These are phyloP conservation scores for Haplochromis vanheusdeni DNA, from an alignment of 2,113 vertebrate species.

Conservation along the genomic window DNA sequence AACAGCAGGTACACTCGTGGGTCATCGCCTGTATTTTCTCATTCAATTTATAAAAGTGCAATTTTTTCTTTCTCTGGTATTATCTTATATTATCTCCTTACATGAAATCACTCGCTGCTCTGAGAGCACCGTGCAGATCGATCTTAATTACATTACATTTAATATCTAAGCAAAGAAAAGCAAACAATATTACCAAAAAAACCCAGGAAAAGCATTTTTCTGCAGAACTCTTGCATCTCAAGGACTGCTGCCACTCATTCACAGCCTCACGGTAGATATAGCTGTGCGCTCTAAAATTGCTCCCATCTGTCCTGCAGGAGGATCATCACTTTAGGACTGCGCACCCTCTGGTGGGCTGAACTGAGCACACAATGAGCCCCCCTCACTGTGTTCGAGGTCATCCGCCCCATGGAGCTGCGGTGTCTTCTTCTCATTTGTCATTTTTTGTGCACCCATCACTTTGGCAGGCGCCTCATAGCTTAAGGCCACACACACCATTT, in stretches of 20 bases:
- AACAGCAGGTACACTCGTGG: background rate
- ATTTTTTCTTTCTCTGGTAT: background rate
- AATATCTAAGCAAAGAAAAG: background rate
- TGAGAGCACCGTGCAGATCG: background rate
- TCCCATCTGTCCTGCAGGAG: constrained; percentile 16
- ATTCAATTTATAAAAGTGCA: constrained; percentile 14
- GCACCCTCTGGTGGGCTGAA: constrained; percentile 43
- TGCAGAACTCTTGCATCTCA: background rate
- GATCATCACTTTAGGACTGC: background rate
- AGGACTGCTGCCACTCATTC: background rate
- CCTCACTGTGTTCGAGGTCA: constrained; percentile 26
- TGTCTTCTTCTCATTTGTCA: background rate
- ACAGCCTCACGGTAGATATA: background rate
- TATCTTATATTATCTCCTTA: background rate
- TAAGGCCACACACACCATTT: background rate
- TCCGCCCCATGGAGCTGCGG: background rate
- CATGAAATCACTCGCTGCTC: background rate
- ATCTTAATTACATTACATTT: background rate
- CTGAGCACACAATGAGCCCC: constrained; percentile 8
- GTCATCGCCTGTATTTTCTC: background rate
- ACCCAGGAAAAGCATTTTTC: background rate
- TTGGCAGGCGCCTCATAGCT: background rate
- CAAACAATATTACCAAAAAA: background rate
- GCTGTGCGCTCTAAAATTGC: background rate
- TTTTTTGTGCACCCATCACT: background rate